Evolutionary conservation across 1,140 invertebrate genomes (phyloP).

Genomic region (Listronotus bonariensis): DNA sequence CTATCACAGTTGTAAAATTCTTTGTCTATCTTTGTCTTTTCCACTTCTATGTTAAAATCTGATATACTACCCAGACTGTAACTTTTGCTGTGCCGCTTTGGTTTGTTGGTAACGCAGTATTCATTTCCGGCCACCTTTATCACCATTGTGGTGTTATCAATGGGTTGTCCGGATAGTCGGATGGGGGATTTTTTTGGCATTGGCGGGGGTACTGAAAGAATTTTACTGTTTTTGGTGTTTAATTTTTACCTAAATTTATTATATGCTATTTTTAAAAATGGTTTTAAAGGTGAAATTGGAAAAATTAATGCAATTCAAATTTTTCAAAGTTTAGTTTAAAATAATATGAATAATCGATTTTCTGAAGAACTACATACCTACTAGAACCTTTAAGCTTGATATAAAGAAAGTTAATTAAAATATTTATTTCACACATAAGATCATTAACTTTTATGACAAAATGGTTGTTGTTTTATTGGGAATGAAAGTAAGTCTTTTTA

Average conservation of each 20-base stretch:
- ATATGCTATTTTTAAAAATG: too few relatives aligned
- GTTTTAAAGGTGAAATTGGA: too few relatives aligned
- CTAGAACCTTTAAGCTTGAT: too few relatives aligned
- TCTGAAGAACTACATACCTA: too few relatives aligned
- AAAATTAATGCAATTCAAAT: too few relatives aligned
- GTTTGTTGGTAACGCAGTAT: constrained; percentile 55
- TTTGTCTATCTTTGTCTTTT: constrained; percentile 49
- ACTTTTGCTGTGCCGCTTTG: constrained; percentile 50
- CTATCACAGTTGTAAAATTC: constrained; percentile 40
- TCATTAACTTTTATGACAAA: too few relatives aligned
- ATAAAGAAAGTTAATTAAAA: too few relatives aligned
- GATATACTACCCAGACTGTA: constrained; percentile 52
- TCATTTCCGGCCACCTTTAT: constrained; percentile 58
- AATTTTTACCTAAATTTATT: background rate
- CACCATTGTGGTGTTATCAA: constrained; percentile 58
- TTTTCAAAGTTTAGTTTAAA: too few relatives aligned
- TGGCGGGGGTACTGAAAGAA: constrained; percentile 39
- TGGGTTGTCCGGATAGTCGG: constrained; percentile 41
- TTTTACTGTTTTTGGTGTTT: constrained; percentile 5
- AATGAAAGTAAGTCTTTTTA: too few relatives aligned
- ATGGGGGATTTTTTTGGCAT: constrained; percentile 44
- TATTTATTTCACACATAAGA: too few relatives aligned
- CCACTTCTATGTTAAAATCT: constrained; percentile 51
- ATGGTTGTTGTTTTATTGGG: too few relatives aligned
- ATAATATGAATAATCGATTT: too few relatives aligned